A percentile compares a stretch with the other conserved stretches of the same genome.
These are phyloP conservation scores for Gadus chalcogrammus DNA, from an alignment of 2,113 vertebrate species.

Conservation along the genomic window DNA sequence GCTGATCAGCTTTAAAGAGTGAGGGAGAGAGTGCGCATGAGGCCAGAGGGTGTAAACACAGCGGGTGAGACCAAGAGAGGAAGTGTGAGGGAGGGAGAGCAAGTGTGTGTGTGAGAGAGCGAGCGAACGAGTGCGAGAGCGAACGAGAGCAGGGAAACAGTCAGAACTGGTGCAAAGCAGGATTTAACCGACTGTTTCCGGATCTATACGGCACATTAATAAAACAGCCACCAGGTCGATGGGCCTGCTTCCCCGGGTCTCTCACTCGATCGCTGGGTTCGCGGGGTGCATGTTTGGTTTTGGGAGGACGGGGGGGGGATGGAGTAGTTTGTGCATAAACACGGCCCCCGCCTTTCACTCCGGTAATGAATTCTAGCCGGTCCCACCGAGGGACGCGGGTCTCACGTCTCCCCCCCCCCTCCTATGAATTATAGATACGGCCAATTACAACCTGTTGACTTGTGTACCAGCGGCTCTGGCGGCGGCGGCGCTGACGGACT, in stretches of 20 bases:
- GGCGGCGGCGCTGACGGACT: conserved; percentile 36
- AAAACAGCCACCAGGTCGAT: conserved; percentile 36
- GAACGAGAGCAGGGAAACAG: conserved; percentile 3
- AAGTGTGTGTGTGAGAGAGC: no score
- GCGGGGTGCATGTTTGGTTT: background rate
- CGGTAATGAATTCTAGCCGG: conserved; percentile 18
- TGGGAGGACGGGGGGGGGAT: background rate
- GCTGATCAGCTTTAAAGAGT: conserved; percentile 9
- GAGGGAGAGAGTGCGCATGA: conserved; percentile 2
- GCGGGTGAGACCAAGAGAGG: background rate
- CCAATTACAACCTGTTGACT: conserved; percentile 59
- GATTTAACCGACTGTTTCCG: conserved; percentile 43
- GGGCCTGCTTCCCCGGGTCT: background rate
- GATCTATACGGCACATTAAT: conserved; percentile 40
- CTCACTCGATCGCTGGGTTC: conserved; percentile 9
- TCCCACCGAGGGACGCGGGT: conserved; percentile 10
- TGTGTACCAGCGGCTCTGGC: conserved; percentile 24
- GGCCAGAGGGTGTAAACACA: no score
- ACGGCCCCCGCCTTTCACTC: conserved; percentile 43
- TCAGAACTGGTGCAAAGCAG: conserved; percentile 16
- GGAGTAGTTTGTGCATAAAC: conserved; percentile 16
- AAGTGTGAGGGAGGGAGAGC: background rate
- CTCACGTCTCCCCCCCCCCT: background rate
- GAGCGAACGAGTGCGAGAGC: background rate
- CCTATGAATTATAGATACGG: conserved; percentile 51